Percentiles rank a stretch among this genome's conserved stretches.
These are phyloP conservation scores for Agelastica alni DNA, from an alignment of 2,888 invertebrate genomes.

Conservation along the genomic window DNA sequence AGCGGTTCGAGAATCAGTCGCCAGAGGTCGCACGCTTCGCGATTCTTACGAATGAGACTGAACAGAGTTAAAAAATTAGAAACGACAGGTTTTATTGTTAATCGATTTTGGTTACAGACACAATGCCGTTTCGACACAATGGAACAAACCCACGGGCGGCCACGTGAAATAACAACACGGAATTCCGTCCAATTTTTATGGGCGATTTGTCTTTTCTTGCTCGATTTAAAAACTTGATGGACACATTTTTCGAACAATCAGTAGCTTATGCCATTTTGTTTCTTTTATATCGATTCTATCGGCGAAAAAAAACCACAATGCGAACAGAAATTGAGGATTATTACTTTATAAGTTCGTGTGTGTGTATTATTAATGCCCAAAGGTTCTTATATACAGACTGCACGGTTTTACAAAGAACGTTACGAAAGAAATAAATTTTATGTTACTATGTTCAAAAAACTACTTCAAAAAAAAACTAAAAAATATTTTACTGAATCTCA, in stretches of 20 bases:
- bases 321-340: background rate
- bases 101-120: slow-evolving; percentile 1
- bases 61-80: slow-evolving; percentile 7
- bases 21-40: too few species aligned
- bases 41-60: too few species aligned
- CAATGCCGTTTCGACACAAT: background rate
- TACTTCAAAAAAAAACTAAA: too few species aligned
- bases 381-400: too few species aligned
- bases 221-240: slow-evolving; percentile 47
- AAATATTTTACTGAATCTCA: too few species aligned
- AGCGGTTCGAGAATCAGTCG: too few species aligned
- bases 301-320: background rate
- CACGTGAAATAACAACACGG: slow-evolving; percentile 44
- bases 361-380: too few species aligned
- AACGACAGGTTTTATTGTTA: slow-evolving; percentile 5
- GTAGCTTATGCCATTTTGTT: slow-evolving; percentile 31
- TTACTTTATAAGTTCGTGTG: too few species aligned
- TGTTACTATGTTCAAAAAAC: too few species aligned
- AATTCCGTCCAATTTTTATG: slow-evolving; percentile 38
- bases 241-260: slow-evolving; percentile 42
- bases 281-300: background rate
- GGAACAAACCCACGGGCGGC: slow-evolving; percentile 5
- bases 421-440: too few species aligned
- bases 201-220: slow-evolving; percentile 43
- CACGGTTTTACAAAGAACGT: too few species aligned